Evolutionary conservation across 37 sponge, comb jelly and placozoan genomes (phyloP), one percentile per base, ranked within the genome.

Genomic region (Oopsacas minuta): DNA sequence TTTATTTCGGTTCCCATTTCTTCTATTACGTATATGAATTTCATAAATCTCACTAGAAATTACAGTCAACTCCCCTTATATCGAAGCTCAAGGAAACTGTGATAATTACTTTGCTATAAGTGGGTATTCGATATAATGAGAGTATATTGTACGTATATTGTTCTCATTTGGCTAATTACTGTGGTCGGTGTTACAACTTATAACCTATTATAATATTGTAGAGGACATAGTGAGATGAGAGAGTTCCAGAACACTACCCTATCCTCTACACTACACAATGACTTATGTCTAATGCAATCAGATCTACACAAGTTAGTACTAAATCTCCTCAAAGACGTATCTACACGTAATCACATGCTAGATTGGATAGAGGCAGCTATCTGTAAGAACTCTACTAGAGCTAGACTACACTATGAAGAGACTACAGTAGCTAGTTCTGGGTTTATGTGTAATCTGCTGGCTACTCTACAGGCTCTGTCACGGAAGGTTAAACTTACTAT

Each of bases 371-470:
- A 61, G 75, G 75, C 75, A 7, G 75, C 75, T 12, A 34, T 61
- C 28, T 34, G 75, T 5, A 61, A 61, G 75, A 61, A 61, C 75
- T 5, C 75, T 5, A 5, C 75, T 34, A 61, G 75, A 61, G 75
- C 75, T 3, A 3, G 75, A 34, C 75, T 61, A 34, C 75, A 61
- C 75, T 61, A 61, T 34, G 75, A 61, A 61, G 75, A 61, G 75
- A 3, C 28, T 3, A 61, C 5, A 3, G 75, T 61, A 34, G 75
- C 75, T 34, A 61, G 75, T 34, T 61, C 75, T 3, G 91, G 94
- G 1, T 88, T 91, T 38, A 84, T 92, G 87, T 82, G 88, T 36
- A 96, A 96, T 82, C 85, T 96, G 35, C 83, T 92, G 35, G 39
- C 84, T 0, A 90, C 94, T 0, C 69, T 96, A 23, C 91, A 90